Evolutionary conservation across 2,113 vertebrate genomes (phyloP).

Genomic region (Hyaena hyaena): DNA sequence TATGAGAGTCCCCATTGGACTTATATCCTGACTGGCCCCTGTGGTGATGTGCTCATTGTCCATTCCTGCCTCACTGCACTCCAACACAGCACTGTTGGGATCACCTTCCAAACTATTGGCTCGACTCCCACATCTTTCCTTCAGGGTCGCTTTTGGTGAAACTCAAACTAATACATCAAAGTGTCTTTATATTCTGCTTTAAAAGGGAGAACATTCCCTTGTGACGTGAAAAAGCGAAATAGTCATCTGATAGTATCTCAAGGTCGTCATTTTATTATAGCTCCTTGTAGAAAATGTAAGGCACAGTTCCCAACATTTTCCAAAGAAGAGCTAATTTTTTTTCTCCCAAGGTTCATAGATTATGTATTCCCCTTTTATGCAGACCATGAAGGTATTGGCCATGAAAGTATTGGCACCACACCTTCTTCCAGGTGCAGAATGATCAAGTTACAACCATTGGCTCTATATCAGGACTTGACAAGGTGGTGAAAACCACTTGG

Average conservation of each 20-base stretch:
- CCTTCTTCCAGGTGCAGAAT: background rate
- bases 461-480: background rate
- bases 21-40: accelerated
- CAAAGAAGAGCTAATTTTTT: background rate
- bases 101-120: background rate
- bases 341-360: background rate
- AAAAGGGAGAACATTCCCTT: background rate
- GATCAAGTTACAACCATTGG: background rate
- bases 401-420: accelerated
- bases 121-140: background rate
- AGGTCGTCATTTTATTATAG: background rate
- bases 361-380: background rate
- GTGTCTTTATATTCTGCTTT: background rate
- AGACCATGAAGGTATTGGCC: background rate
- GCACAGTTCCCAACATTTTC: background rate
- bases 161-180: background rate
- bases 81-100: background rate
- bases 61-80: background rate
- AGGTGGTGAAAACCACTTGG: background rate
- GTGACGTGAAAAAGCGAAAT: background rate
- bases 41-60: background rate
- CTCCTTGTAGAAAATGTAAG: background rate
- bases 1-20: background rate
- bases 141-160: background rate
- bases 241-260: background rate